A percentile compares a stretch with the other conserved stretches of the same genome.
These are phyloP conservation scores for Halisarca cf. caerulea DNA, from an alignment of 37 sponge, comb jelly and placozoan species.

Conservation along the genomic window DNA sequence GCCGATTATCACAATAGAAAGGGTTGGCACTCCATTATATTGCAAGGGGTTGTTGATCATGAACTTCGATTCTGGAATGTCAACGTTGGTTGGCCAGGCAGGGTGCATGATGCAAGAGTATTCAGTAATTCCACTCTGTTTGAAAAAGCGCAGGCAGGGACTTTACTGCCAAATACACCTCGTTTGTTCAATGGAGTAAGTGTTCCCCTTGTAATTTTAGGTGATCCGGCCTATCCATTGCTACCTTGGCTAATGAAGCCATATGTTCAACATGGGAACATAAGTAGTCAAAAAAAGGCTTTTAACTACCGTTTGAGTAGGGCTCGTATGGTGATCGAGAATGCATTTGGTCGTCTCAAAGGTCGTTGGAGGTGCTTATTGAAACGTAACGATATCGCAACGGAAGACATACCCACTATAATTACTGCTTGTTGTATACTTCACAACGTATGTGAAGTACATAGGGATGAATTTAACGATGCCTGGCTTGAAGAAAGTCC, in stretches of 20 bases:
- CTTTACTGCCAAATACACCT: slow-evolving; percentile 19
- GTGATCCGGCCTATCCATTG: not conserved
- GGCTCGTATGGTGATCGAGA: slow-evolving; percentile 54
- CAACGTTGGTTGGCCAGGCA: slow-evolving; percentile 34
- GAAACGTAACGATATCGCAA: slow-evolving; percentile 24
- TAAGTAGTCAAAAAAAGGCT: not conserved
- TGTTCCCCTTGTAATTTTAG: too few species aligned
- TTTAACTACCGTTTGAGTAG: slow-evolving; percentile 54
- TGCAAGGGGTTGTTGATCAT: slow-evolving; percentile 32
- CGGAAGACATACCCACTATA: not conserved
- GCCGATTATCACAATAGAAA: slow-evolving; percentile 38
- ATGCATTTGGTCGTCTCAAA: slow-evolving; percentile 57
- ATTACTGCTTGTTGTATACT: slow-evolving; percentile 17
- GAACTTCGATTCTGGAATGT: not conserved
- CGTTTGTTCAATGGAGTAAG: too few species aligned
- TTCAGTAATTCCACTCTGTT: slow-evolving; percentile 33
- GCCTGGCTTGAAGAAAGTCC: too few species aligned
- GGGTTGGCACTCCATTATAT: slow-evolving; percentile 30
- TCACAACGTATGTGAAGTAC: slow-evolving; percentile 35
- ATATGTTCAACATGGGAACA: slow-evolving; percentile 22
- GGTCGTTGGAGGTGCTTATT: slow-evolving; percentile 51
- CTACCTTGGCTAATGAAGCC: slow-evolving; percentile 51
- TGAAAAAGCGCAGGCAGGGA: not conserved
- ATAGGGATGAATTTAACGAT: slow-evolving; percentile 8
- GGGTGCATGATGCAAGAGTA: slow-evolving; percentile 38